Base-by-base conservation (phyloP, 2,888 invertebrate species). In the Drosophila maculinotata region DNA sequence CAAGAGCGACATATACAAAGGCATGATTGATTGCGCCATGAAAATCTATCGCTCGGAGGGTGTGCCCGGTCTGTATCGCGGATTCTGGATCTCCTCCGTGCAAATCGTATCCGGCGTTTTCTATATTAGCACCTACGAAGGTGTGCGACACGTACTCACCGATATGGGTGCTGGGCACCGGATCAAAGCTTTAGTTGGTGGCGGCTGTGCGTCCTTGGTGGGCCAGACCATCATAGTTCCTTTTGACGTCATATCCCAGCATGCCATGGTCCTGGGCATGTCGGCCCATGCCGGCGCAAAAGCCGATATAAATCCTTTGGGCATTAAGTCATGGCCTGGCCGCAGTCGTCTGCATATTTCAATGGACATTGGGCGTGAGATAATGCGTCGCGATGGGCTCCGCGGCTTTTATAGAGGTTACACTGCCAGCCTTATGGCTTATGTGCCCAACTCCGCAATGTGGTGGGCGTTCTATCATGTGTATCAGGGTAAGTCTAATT, bases 381-480 rank as follows among this genome's bases (percentile, higher is more conserved):
- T 99, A 76, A 95, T 98, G 91, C 92, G 93, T 49, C 92, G 94
- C 62, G 97, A 98, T 91, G 98, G 99, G 0, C 90, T 97, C 2
- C 90, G 93, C 58, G 99, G 99, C 0, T 99, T 98, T 92, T 99
- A 99, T 91, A 93, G 98, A 60, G 99, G 99, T 0, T 99, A 98
- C 90, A 93, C 95, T 23, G 97, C 98, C 0, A 98, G 98, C 25
- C 92, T 99, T 9, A 95, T 96, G 77, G 96, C 98, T 0, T 99
- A 98, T 91, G 98, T 98, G 41, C 98, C 99, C 10, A 98, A 98
- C 91, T 98, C 97, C 14, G 98, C 98, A n/a, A 93, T 98, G 41
- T 99, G 99, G 98, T 99, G 99, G 99, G 96, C 95, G 15, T 95
- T 98, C 83, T 99, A 99, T 91, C 97, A 97, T 73, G 93, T 96